Percentiles rank a stretch among this genome's conserved stretches.
Conservation (phyloP, 2,888 invertebrate species). For the Ophraella communa region DNA sequence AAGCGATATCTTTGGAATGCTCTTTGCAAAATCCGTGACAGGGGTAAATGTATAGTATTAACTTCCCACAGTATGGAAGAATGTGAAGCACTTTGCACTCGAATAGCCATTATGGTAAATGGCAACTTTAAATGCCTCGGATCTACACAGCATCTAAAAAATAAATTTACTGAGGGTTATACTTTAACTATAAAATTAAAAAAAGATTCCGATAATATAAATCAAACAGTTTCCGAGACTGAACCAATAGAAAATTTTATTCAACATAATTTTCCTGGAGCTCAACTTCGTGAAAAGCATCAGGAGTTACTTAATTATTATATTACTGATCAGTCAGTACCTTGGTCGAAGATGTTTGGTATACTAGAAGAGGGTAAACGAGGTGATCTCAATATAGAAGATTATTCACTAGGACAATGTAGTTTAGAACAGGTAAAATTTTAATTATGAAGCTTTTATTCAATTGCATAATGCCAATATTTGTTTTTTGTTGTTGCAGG, state of each 20-base stretch:
- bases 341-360: constrained; percentile 80
- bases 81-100: constrained; percentile 82
- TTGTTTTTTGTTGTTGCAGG: constrained; percentile 51
- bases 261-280: constrained; percentile 49
- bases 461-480: too few relatives aligned
- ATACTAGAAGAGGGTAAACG: constrained; percentile 68
- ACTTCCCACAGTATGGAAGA: constrained; percentile 91
- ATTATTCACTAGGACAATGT: constrained; percentile 84
- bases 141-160: constrained; percentile 81
- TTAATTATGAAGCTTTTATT: too few relatives aligned
- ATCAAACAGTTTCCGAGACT: constrained; percentile 31
- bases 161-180: constrained; percentile 73
- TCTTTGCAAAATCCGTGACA: constrained; percentile 70
- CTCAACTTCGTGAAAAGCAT: constrained; percentile 69
- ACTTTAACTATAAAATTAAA: constrained; percentile 59
- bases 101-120: constrained; percentile 86
- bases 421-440: constrained; percentile 73
- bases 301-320: constrained; percentile 77
- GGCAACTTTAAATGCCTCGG: constrained; percentile 81
- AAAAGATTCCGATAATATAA: constrained; percentile 39
- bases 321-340: constrained; percentile 65
- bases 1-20: constrained; percentile 83
- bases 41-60: constrained; percentile 77
- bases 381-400: constrained; percentile 66
- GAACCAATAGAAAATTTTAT: constrained; percentile 49